These are phyloP conservation scores for Nyctereutes procyonoides DNA, from an alignment of 2,113 vertebrate genomes.

Conservation along the genomic window DNA sequence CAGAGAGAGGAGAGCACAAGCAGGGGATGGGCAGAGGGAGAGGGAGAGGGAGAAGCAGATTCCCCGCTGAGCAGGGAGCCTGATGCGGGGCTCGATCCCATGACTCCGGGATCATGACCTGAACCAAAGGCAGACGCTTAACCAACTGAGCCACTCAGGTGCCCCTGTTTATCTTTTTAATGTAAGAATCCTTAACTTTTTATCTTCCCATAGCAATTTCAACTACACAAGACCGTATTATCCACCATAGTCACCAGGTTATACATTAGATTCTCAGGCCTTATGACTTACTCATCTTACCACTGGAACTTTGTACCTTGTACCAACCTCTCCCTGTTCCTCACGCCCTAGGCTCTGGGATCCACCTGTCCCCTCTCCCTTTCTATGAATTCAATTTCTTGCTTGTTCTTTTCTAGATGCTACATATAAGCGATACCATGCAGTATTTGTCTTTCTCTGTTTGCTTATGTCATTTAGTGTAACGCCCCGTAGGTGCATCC, in stretches of 20 bases:
- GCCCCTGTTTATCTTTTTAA: not conserved
- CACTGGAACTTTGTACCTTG: not conserved
- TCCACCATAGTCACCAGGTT: rapidly evolving
- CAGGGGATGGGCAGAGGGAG: too few relatives aligned
- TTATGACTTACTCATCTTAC: not conserved
- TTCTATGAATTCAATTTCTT: not conserved
- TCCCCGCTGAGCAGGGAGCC: too few relatives aligned
- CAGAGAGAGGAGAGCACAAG: too few relatives aligned
- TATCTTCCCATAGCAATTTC: not conserved
- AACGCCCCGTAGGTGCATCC: not conserved
- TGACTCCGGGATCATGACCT: too few relatives aligned
- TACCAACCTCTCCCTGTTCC: not conserved
- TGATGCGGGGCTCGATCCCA: too few relatives aligned
- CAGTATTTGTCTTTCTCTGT: not conserved
- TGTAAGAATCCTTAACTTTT: too few relatives aligned
- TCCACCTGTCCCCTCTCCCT: not conserved
- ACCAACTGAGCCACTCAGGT: too few relatives aligned
- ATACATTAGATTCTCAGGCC: not conserved
- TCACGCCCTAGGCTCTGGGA: not conserved
- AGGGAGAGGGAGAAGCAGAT: too few relatives aligned
- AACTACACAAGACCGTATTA: not conserved
- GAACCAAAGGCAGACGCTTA: too few relatives aligned
- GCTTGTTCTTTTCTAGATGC: not conserved
- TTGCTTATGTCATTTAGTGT: not conserved
- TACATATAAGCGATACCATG: not conserved